Evolutionary conservation across 2,113 vertebrate genomes (phyloP), one percentile per base, ranked within the genome.

Genomic region (Crypturellus undulatus): DNA sequence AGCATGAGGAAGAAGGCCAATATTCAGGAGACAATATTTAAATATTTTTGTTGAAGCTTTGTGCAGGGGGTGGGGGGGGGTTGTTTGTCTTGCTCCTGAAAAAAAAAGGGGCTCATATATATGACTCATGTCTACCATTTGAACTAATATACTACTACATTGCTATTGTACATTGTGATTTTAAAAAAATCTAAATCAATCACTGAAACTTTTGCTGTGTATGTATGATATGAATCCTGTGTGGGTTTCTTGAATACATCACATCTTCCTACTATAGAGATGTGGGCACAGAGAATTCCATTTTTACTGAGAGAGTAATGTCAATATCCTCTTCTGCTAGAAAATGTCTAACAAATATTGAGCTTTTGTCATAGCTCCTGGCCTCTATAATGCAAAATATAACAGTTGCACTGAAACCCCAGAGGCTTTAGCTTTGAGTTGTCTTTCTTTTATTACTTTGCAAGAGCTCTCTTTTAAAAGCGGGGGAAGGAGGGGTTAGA

Each of bases 381-480:
- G 90, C 19, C 96, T 13, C 76, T 86, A 36, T 93, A 90, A 68
- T 71, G 72, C 51, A 96, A 95, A 95, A 95, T 94, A 90, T 10
- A 90, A 72, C 21, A 56, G 54, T 45, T 92, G 64, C 69, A 93
- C 40, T 70, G 51, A 93, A 92, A 70, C 20, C 9, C 49, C 69
- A 71, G 85, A 70, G 38, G 72, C 75, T 64, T 40, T 86, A 94
- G 47, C 64, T 93, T 67, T 89, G 47, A 93, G 42, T 91, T 96
- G 84, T 96, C 76, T 78, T 80, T 45, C 68, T 78, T 90, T 93
- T 95, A 94, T 96, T 96, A 83, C 82, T 91, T 95, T 78, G 76
- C 43, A 91, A 34, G 1, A 88, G 15, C 34, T 94, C 15, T 83
- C 17, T 82, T 89, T 88, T 78, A 79, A 56, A 92, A 78, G 30